Base-by-base conservation (phyloP, 2,888 invertebrate genomes). In the Dione juno region DNA sequence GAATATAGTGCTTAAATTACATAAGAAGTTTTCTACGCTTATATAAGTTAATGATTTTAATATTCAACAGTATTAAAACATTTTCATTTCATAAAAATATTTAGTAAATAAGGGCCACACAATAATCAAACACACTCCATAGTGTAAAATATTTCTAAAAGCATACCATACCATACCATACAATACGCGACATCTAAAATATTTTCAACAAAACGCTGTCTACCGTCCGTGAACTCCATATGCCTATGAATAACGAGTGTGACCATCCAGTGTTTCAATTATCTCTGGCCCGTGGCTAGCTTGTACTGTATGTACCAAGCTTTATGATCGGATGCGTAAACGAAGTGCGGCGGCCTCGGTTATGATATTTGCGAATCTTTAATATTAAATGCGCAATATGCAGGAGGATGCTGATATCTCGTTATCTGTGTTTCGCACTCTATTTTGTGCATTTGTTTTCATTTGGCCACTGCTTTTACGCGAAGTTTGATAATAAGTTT, bases 291-390 rank as follows among this genome's bases (percentile, higher is more conserved):
- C 53, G 48, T 50, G 58, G 71, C 50, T 57, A 77, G 80, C 82
- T 82, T 81, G 80, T 78, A 67, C 68, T 79, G 79, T 76, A 73
- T 77, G 71, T 41, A 58, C 43, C 43, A 40, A 41, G 16, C 45
- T 66, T 70, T 61, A 54, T 48, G 53, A 78, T 74, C 76, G 79
- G 83, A 81, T 78, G 84, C 77, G 78, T 76, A 81, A 83, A 82
- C 82, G 81, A 81, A 81, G 80, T 81, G 77, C 70, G 71, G 69
- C 76, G 78, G 79, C 80, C 74, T 48, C 40, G 40, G 68, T 57
- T 64, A 82, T 84, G 80, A 82, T 88, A 86, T 88, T 89, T 87
- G 86, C 85, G 82, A 88, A 84, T 88, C 80, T 88, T 89, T 80
- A 88, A 88, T 89, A 89, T 86, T 88, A 84, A 88, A 88, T 87